Conservation (phyloP, 1,140 invertebrate species). For the Parapsyche elsis region DNA sequence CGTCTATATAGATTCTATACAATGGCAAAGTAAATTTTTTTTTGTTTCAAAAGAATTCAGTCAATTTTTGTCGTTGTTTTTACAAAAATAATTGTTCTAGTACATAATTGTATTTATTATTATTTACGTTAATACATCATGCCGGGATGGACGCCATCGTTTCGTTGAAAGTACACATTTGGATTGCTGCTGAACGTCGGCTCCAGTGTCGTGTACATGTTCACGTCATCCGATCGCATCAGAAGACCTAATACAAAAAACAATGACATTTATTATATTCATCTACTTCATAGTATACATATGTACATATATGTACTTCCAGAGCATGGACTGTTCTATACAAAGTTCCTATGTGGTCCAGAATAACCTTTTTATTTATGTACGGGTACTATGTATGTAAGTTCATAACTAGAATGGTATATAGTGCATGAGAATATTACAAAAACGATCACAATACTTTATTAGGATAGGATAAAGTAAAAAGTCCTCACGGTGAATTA, state of each 20-base stretch:
- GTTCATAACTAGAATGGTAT: too few species aligned
- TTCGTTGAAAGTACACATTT: constrained; percentile 85
- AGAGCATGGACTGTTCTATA: too few species aligned
- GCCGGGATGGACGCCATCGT: constrained; percentile 79
- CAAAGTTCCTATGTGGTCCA: too few species aligned
- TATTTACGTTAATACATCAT: constrained; percentile 79
- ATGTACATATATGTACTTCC: too few species aligned
- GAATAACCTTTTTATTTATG: too few species aligned
- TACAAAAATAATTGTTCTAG: background rate
- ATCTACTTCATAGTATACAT: too few species aligned
- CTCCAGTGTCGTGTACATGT: constrained; percentile 83
- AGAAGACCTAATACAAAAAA: constrained; percentile 80
- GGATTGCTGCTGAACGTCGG: constrained; percentile 86
- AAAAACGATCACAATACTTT: too few species aligned
- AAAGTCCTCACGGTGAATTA: too few species aligned
- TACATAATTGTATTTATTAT: background rate
- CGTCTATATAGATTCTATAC: constrained; percentile 3
- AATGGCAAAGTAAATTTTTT: constrained; percentile 32
- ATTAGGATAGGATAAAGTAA: too few species aligned
- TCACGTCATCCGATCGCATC: constrained; percentile 80
- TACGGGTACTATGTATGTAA: too few species aligned
- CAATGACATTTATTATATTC: too few species aligned
- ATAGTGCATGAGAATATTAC: too few species aligned
- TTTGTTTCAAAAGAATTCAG: constrained; percentile 25
- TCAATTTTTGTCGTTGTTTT: constrained; percentile 24